Base-by-base conservation (phyloP, 2,888 invertebrate genomes). In the Amiota communis region DNA sequence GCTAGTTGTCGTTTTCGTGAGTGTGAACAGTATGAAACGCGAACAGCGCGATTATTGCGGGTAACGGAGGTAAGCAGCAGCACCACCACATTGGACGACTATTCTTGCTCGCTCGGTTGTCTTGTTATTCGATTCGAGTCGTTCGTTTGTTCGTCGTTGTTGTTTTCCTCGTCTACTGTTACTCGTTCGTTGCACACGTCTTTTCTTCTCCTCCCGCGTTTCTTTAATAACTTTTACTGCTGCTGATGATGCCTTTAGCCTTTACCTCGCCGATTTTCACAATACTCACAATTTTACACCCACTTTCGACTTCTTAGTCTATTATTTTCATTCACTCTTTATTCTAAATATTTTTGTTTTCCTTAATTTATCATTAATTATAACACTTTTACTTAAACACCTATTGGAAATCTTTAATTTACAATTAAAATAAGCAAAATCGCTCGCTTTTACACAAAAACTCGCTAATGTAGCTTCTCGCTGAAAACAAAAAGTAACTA, bases 71-170 rank as follows among this genome's bases (percentile, higher is more conserved):
- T 36, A 9, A 53, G 53, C 13, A 63, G 36, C 36, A 36, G 67
- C 67, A 51, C 51, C 67, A 53, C 51, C 67, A 68, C 67, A 68
- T 68, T 68, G 67, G 53, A 68, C 51, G 46, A 68, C 51, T 20
- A 59, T 20, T 59, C 59, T 59, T 20, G 20, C n/a, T 59, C 17
- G 6, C 53, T 51, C 53, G 53, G 12, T 51, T 51, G n/a, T n/a
- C 53, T 51, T 36, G 36, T 36, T 36, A 36, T 36, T 36, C 36
- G 36, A 36, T 6, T 36, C 36, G 59, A 12, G 11, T 59, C 59
- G 59, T 15, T 59, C 11, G 20, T 59, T 59, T 20, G 46, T 48
- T 15, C 46, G 65, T 48, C 65, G 65, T 49, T 49, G 65, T 49
- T n/a, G 64, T 57, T n/a, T 12, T 57, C 57, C 20, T 49, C 49